Evolutionary conservation across 1,140 invertebrate genomes (phyloP).

Genomic region (Atta texana): DNA sequence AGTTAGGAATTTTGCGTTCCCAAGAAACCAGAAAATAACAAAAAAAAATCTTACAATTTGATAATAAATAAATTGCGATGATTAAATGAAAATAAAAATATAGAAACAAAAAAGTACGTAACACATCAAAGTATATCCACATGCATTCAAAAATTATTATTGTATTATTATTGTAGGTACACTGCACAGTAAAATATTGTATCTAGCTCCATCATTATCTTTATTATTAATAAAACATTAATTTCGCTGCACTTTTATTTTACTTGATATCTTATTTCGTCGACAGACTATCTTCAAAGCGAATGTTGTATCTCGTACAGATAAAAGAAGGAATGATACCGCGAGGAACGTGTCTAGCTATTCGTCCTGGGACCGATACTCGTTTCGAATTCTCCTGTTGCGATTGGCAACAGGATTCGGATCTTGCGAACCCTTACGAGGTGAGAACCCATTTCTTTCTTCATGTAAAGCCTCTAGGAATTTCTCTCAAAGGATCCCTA

Average conservation of each 20-base stretch:
- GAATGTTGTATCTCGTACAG: constrained; percentile 51
- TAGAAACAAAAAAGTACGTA: background rate
- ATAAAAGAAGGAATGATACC: constrained; percentile 65
- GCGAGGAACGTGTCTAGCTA: constrained; percentile 58
- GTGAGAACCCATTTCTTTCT: constrained; percentile 66
- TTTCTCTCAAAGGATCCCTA: constrained; percentile 56
- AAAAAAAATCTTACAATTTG: too few species aligned
- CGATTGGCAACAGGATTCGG: constrained; percentile 74
- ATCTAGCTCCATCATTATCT: background rate
- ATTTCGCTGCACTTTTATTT: background rate
- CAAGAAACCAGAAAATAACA: too few species aligned
- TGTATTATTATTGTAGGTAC: background rate
- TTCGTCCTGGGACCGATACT: constrained; percentile 73
- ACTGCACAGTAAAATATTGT: background rate
- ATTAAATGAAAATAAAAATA: background rate
- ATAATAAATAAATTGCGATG: too few species aligned
- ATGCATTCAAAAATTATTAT: background rate
- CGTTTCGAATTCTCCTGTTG: constrained; percentile 71
- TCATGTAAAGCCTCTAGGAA: constrained; percentile 66
- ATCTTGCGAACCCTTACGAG: constrained; percentile 71
- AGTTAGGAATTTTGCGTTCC: too few species aligned
- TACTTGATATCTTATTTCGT: background rate
- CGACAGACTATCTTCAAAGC: constrained; percentile 17
- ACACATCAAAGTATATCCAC: background rate
- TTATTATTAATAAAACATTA: background rate